These are phyloP conservation scores for Anseranas semipalmata DNA, from an alignment of 2,113 vertebrate species.

Conservation along the genomic window DNA sequence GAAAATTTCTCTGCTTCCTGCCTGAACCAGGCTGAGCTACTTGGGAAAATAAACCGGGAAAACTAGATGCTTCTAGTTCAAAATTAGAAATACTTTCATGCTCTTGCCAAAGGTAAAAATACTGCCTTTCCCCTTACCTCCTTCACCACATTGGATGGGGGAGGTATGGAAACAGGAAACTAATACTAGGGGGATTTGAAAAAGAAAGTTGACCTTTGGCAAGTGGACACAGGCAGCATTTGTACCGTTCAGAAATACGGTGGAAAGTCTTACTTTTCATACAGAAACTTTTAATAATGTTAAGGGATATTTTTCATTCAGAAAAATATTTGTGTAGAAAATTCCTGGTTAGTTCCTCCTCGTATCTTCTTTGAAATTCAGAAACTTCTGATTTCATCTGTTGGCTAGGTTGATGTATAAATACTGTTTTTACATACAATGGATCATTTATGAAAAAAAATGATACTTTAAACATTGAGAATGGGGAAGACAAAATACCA, in stretches of 20 bases:
- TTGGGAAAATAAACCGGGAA: neutral
- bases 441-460: neutral
- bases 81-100: neutral
- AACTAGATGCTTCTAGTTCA: neutral
- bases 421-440: neutral
- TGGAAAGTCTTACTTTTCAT: neutral
- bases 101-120: neutral
- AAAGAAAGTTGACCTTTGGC: neutral
- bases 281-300: accelerated
- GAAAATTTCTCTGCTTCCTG: neutral
- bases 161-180: neutral
- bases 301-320: neutral
- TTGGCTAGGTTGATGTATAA: neutral
- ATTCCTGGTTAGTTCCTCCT: neutral
- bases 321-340: neutral
- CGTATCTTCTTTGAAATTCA: neutral
- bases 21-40: neutral
- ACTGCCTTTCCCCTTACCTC: neutral
- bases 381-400: neutral
- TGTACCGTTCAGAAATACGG: neutral
- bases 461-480: neutral
- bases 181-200: neutral
- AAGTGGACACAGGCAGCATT: neutral
- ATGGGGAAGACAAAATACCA: neutral
- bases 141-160: neutral